These are phyloP conservation scores for Scaptomyza caliginosa DNA, from an alignment of 2,888 invertebrate genomes.

Conservation along the genomic window DNA sequence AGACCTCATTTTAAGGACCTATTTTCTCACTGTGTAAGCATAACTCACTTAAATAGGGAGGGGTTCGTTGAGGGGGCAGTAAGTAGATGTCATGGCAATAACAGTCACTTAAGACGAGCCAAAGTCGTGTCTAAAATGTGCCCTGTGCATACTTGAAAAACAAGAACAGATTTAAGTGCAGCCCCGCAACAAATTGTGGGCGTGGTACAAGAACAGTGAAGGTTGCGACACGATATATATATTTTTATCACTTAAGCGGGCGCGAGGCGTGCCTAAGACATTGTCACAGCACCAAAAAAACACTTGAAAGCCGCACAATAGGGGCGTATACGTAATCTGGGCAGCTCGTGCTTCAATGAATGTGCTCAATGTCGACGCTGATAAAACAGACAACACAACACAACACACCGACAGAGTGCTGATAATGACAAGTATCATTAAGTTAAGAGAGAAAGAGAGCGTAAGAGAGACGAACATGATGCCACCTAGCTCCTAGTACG, in stretches of 20 bases:
- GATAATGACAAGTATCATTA: slow-evolving; percentile 76
- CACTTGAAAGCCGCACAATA: slow-evolving; percentile 53
- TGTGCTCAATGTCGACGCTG: slow-evolving; percentile 55
- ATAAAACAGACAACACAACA: slow-evolving; percentile 33
- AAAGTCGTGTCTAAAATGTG: slow-evolving; percentile 60
- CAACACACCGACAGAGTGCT: neutral
- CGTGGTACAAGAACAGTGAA: slow-evolving; percentile 25
- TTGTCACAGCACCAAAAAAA: slow-evolving; percentile 47
- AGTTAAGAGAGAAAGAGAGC: slow-evolving; percentile 23
- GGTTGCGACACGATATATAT: slow-evolving; percentile 31
- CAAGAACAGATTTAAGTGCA: slow-evolving; percentile 74
- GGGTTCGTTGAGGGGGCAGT: neutral
- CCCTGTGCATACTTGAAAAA: slow-evolving; percentile 61
- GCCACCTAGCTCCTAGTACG: slow-evolving; percentile 21
- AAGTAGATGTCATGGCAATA: slow-evolving; percentile 56
- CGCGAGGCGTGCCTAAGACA: slow-evolving; percentile 27
- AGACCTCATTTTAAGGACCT: no score
- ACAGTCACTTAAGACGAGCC: slow-evolving; percentile 69
- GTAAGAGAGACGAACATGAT: neutral
- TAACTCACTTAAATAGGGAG: neutral
- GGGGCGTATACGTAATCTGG: slow-evolving; percentile 54
- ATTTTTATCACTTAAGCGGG: slow-evolving; percentile 34
- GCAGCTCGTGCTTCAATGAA: slow-evolving; percentile 65
- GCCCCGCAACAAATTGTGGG: slow-evolving; percentile 25
- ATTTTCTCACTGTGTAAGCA: neutral